phyloP scores from a whole-genome alignment of 2,888 invertebrate species.

The Diplazon laetatorius region DNA sequence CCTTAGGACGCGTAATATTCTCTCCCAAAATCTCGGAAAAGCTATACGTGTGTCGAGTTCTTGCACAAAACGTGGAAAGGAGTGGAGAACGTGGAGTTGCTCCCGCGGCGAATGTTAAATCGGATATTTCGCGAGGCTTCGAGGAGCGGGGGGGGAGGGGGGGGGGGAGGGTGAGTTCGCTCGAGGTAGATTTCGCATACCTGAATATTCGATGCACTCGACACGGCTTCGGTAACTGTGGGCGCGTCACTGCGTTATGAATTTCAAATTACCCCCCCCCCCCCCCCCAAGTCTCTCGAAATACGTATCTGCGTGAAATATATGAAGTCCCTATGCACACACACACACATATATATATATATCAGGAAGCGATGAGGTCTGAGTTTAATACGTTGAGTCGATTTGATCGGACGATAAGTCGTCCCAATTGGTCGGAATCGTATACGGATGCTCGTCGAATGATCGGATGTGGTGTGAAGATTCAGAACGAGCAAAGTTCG shows the following conservation, averaged over 20 bases:
- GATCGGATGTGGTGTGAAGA: too few species aligned
- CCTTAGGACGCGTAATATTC: constrained; percentile 17
- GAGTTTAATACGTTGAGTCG: constrained; percentile 43
- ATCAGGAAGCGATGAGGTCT: not conserved
- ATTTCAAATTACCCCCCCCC: constrained; percentile 56
- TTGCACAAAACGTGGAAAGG: not conserved
- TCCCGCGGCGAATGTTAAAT: constrained; percentile 54
- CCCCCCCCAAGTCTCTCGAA: constrained; percentile 46
- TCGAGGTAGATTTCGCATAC: constrained; percentile 49
- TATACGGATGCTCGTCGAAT: too few species aligned
- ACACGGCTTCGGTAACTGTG: constrained; percentile 56
- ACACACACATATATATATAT: too few species aligned
- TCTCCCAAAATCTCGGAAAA: constrained; percentile 29
- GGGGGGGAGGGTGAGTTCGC: too few species aligned
- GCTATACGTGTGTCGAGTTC: constrained; percentile 3
- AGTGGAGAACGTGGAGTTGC: not conserved
- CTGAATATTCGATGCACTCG: constrained; percentile 64
- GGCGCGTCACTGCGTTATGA: constrained; percentile 57
- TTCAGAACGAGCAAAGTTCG: too few species aligned
- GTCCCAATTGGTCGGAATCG: not conserved
- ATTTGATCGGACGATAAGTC: constrained; percentile 31
- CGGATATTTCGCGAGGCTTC: constrained; percentile 55
- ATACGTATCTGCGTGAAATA: constrained; percentile 12
- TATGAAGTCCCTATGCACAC: not conserved
- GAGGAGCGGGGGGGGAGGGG: too few species aligned